Percentiles rank a stretch among this genome's conserved stretches.
These are phyloP conservation scores for Brachylomia viminalis DNA, from an alignment of 2,888 invertebrate genomes.

Conservation along the genomic window DNA sequence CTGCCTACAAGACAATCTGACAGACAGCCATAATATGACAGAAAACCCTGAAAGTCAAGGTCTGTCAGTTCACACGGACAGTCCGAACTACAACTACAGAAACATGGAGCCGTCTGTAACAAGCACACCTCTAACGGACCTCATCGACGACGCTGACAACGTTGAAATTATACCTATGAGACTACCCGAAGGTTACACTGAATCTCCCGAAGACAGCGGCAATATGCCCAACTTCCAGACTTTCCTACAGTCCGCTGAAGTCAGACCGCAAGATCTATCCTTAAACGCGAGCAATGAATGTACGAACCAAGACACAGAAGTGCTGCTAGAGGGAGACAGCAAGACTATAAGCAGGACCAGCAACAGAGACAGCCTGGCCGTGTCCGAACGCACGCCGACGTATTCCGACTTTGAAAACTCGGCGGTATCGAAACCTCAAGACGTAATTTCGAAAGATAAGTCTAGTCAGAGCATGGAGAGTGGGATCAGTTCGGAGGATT, in stretches of 20 bases:
- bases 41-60: slow-evolving; percentile 67
- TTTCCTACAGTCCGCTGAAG: slow-evolving; percentile 81
- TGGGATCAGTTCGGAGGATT: slow-evolving; percentile 80
- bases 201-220: slow-evolving; percentile 66
- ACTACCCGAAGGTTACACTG: slow-evolving; percentile 69
- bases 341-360: slow-evolving; percentile 74
- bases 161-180: slow-evolving; percentile 74
- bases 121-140: slow-evolving; percentile 81
- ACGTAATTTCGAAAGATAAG: slow-evolving; percentile 73
- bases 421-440: slow-evolving; percentile 79
- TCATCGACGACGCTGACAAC: slow-evolving; percentile 62
- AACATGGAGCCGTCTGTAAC: slow-evolving; percentile 81
- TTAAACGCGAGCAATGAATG: slow-evolving; percentile 67
- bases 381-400: slow-evolving; percentile 74
- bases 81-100: slow-evolving; percentile 77
- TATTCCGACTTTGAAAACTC: slow-evolving; percentile 83
- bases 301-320: slow-evolving; percentile 70
- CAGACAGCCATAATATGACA: slow-evolving; percentile 69
- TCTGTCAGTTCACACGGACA: slow-evolving; percentile 70
- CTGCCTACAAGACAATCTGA: slow-evolving; percentile 78
- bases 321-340: slow-evolving; percentile 76
- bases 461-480: slow-evolving; percentile 80
- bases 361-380: slow-evolving; percentile 71
- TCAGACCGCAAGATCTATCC: slow-evolving; percentile 81
- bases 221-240: slow-evolving; percentile 72